Evolutionary conservation across 2,113 vertebrate genomes (phyloP).

Genomic region (Xerus inauris): DNA sequence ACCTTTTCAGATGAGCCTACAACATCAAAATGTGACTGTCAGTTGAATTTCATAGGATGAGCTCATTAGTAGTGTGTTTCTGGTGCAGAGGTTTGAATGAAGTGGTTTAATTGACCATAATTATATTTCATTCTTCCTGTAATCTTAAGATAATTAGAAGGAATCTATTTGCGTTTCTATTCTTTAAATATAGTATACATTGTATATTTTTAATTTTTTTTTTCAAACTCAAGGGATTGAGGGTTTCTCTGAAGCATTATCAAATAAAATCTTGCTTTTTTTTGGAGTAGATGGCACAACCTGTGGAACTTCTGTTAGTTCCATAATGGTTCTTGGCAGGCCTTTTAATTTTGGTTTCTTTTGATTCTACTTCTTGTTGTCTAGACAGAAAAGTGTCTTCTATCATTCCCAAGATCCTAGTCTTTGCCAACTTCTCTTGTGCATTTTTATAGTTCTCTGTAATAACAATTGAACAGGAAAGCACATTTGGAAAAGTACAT

Average conservation of each 20-base stretch:
- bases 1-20: conserved; percentile 43
- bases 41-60: conserved; percentile 6
- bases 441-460: conserved; percentile 63
- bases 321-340: conserved; percentile 19
- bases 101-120: conserved; percentile 51
- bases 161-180: conserved; percentile 37
- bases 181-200: conserved; percentile 40
- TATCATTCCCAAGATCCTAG: conserved; percentile 52
- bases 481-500: conserved; percentile 44
- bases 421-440: conserved; percentile 28
- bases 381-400: conserved; percentile 59
- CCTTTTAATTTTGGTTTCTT: conserved; percentile 49
- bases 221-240: conserved; percentile 5
- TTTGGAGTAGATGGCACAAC: conserved; percentile 57
- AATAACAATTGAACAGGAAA: conserved; percentile 65
- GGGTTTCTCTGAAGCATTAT: conserved; percentile 37
- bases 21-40: not conserved
- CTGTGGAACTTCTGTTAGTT: conserved; percentile 59
- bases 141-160: conserved; percentile 51
- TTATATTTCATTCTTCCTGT: not conserved
- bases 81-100: not conserved
- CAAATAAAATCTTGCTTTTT: conserved; percentile 61
- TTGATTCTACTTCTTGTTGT: conserved; percentile 65
- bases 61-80: not conserved
- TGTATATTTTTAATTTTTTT: conserved; percentile 39